phyloP scores from a whole-genome alignment of 2,113 vertebrate genomes.

The Cyprinodon brontotheroides region DNA sequence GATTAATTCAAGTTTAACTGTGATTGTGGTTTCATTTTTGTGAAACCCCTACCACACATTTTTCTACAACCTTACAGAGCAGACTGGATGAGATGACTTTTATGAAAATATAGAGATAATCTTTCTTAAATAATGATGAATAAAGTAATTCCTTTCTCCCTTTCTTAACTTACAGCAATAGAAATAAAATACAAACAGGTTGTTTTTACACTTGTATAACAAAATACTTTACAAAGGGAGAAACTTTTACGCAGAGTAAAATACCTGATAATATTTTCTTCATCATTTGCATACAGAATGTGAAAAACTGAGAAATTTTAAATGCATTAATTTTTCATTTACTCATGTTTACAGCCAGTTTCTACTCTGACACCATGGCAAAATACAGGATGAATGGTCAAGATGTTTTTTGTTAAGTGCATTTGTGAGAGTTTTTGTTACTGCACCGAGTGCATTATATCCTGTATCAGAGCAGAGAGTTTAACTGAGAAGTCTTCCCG shows the following conservation, averaged over 20 bases:
- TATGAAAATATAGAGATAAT: slow-evolving; percentile 1
- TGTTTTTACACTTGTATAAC: neutral
- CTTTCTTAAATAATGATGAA: slow-evolving; percentile 29
- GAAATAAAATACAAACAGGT: neutral
- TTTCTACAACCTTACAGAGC: slow-evolving; percentile 1
- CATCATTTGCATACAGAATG: slow-evolving; percentile 16
- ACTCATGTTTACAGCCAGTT: slow-evolving; percentile 62
- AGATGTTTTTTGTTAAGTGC: neutral
- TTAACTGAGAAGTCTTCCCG: slow-evolving; percentile 81
- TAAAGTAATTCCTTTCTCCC: slow-evolving; percentile 14
- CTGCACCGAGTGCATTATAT: slow-evolving; percentile 83
- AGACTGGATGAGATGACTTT: neutral
- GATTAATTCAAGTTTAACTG: neutral
- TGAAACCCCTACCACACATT: neutral
- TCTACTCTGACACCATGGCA: slow-evolving; percentile 23
- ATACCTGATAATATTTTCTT: slow-evolving; percentile 13
- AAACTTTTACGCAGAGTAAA: slow-evolving; percentile 25
- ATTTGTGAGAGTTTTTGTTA: slow-evolving; percentile 21
- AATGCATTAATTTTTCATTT: slow-evolving; percentile 19
- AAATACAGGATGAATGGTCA: slow-evolving; percentile 1
- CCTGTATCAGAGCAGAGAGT: slow-evolving; percentile 84
- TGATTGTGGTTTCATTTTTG: neutral
- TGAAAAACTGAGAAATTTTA: slow-evolving; percentile 17
- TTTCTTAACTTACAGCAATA: neutral
- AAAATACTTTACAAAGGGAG: slow-evolving; percentile 1